Percentiles rank a stretch among this genome's conserved stretches.
These are phyloP conservation scores for Ceratitis capitata DNA, from an alignment of 1,140 invertebrate genomes.

Conservation along the genomic window DNA sequence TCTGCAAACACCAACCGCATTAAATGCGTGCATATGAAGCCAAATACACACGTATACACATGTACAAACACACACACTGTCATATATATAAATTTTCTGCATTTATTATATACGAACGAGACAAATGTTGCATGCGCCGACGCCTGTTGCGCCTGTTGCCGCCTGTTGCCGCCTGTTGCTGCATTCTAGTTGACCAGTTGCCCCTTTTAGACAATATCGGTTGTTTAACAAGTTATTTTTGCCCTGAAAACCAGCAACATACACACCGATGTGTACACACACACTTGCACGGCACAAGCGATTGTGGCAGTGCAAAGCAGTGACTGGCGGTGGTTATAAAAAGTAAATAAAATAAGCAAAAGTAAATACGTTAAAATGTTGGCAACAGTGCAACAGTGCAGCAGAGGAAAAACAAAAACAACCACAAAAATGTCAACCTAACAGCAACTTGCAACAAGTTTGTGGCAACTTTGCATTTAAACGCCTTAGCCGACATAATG, in stretches of 20 bases:
- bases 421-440: background rate
- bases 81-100: background rate
- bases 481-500: slow-evolving; percentile 9
- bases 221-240: slow-evolving; percentile 33
- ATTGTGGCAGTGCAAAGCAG: no score
- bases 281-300: no score
- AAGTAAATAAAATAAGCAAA: no score
- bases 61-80: background rate
- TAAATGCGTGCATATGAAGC: slow-evolving; percentile 3
- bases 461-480: slow-evolving; percentile 2
- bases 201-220: slow-evolving; percentile 35
- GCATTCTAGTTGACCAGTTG: slow-evolving; percentile 29
- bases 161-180: no score
- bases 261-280: background rate
- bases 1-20: background rate
- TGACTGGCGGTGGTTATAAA: no score
- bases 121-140: slow-evolving; percentile 25
- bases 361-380: no score
- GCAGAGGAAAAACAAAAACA: background rate
- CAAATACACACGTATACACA: background rate
- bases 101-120: background rate
- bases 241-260: background rate
- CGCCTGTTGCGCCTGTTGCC: no score
- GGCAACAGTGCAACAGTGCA: background rate
- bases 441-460: background rate